Evolutionary conservation across 2,888 invertebrate genomes (phyloP).

Genomic region (Pseudolycoriella hygida): DNA sequence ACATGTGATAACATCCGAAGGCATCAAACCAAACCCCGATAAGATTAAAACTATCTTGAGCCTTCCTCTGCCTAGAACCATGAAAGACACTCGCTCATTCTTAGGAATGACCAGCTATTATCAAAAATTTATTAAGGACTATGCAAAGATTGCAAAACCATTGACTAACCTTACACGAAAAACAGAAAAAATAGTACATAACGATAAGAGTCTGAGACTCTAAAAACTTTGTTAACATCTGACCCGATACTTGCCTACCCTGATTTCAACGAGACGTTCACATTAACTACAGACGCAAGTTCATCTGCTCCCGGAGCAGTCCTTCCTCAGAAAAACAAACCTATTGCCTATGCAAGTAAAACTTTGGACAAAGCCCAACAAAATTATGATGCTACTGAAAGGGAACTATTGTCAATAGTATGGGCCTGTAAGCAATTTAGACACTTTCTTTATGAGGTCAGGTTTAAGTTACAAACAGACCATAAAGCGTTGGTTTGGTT

Average conservation of each 20-base stretch:
- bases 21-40: background rate
- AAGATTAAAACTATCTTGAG: background rate
- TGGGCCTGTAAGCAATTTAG: background rate
- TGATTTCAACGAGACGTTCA: constrained; percentile 1
- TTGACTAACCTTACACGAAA: background rate
- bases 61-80: background rate
- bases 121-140: background rate
- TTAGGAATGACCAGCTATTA: background rate
- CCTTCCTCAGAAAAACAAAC: background rate
- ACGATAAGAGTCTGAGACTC: background rate
- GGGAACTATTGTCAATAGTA: constrained; percentile 1
- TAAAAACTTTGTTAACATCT: background rate
- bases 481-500: background rate
- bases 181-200: background rate
- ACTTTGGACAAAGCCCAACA: background rate
- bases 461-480: background rate
- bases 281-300: background rate
- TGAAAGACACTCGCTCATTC: background rate
- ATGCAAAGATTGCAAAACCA: background rate
- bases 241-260: background rate
- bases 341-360: background rate
- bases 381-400: background rate
- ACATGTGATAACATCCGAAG: background rate
- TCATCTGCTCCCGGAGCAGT: background rate
- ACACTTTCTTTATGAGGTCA: background rate